Evolutionary conservation across 2,797 vertebrate genomes (phyloP).

Genomic region (Clarias laeviceps): DNA sequence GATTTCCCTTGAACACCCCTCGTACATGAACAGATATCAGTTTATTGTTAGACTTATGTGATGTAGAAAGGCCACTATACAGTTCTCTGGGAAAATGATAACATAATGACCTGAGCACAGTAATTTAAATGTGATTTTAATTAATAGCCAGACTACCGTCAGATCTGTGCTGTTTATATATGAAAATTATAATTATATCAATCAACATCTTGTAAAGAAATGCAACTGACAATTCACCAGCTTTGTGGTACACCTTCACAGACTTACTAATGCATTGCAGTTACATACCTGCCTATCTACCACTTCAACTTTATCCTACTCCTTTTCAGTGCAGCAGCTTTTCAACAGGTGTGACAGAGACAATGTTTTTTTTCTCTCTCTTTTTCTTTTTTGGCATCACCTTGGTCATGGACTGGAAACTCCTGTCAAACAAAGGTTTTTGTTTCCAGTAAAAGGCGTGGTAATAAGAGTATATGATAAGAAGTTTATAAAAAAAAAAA

Average conservation of each 20-base stretch:
- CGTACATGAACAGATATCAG: neutral
- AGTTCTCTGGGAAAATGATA: neutral
- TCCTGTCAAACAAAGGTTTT: slow-evolving; percentile 25
- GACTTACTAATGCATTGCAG: neutral
- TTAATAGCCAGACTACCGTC: neutral
- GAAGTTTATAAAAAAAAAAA: neutral
- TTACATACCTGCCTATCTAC: neutral
- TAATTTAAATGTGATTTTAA: neutral
- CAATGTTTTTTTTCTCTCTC: neutral
- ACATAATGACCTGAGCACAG: neutral
- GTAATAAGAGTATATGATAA: slow-evolving; percentile 5
- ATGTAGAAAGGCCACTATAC: neutral
- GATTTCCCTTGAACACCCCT: neutral
- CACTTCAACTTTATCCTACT: neutral
- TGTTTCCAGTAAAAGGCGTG: slow-evolving; percentile 32
- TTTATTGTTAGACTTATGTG: neutral
- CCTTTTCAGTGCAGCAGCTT: neutral
- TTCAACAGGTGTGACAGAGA: neutral
- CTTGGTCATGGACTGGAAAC: slow-evolving; percentile 31
- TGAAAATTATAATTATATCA: neutral
- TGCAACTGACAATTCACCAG: neutral
- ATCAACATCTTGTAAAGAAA: neutral
- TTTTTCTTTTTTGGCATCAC: neutral
- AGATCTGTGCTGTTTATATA: neutral
- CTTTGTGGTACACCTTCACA: neutral